Base-by-base conservation (phyloP, 2,888 invertebrate genomes). In the Hypercompe scribonia region DNA sequence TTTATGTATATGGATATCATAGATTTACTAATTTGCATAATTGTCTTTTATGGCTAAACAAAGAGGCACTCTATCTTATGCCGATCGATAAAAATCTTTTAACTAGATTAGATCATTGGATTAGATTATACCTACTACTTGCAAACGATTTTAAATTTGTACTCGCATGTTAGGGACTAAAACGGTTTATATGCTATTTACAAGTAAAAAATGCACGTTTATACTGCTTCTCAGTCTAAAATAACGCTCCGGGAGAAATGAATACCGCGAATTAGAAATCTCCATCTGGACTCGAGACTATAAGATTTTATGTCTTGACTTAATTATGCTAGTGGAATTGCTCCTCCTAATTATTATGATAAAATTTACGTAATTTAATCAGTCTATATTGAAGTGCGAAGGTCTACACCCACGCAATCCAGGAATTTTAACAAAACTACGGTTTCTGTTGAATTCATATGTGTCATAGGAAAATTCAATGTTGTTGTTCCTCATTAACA, bases 401-500 rank as follows among this genome's bases (percentile, higher is more conserved):
- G 28, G 15, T 28, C n/a, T 58, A 58, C 28, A 28, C 58, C 28
- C 28, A 58, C 58, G 58, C 58, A 4, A 58, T 15, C 28, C 28
- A 58, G 58, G 28, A 58, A 58, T 18, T 39, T 66, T 18, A 66
- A 66, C 18, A 31, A 46, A 66, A 15, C 42, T 42, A 42, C 33
- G 54, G 58, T 7, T 68, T n/a, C 54, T 54, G 54, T 36, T 28
- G 28, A 24, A 36, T 33, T n/a, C 7, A 13, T 33, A 69, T 11
- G 46, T 68, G 34, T 70, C 28, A 64, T 36, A 28, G 64, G 46
- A 54, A 65, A 50, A 58, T 54, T 71, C 31, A 28, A 63, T 70
- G 54, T 66, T 58, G 21, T 54, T 39, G n/a, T 65, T 58, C 39
- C 31, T 69, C 15, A 64, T 46, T 70, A 34, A 3, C 61, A 39